phyloP scores from a whole-genome alignment of 2,113 vertebrate species.

The Aleadryas rufinucha region DNA sequence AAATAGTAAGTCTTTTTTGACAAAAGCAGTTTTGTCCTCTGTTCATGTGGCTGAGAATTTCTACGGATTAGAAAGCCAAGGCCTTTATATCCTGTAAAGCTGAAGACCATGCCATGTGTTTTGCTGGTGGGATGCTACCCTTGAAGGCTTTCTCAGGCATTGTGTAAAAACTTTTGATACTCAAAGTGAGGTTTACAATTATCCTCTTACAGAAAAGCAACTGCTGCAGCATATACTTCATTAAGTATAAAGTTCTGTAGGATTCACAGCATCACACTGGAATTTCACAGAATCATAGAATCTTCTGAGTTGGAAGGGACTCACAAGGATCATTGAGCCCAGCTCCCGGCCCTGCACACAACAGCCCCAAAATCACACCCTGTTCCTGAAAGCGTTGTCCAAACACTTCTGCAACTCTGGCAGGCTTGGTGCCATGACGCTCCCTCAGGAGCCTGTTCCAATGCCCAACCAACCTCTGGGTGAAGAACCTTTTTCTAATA shows the following conservation, averaged over 20 bases:
- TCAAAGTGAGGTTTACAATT: not conserved
- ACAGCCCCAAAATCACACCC: not conserved
- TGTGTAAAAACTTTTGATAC: not conserved
- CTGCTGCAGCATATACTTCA: not conserved
- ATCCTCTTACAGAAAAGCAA: not conserved
- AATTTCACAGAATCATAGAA: not conserved
- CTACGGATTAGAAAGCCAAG: not conserved
- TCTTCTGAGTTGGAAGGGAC: not conserved
- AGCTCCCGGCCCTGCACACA: not conserved
- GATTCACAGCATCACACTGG: not conserved
- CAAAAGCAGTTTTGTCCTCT: not conserved
- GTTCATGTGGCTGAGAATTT: not conserved
- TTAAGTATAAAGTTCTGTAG: not conserved
- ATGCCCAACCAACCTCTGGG: not conserved
- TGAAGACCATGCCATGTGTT: not conserved
- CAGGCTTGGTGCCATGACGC: not conserved
- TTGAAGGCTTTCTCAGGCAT: not conserved
- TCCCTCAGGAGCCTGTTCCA: not conserved
- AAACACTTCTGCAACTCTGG: not conserved
- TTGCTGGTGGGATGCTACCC: not conserved
- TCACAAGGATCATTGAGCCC: not conserved
- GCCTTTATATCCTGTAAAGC: not conserved
- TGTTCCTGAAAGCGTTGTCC: fast-evolving
- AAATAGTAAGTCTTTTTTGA: not conserved
- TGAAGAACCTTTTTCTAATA: not conserved